Percentiles rank a stretch among this genome's conserved stretches.
Evolutionary conservation across 2,797 vertebrate genomes (phyloP).

Genomic region (Argya squamiceps): DNA sequence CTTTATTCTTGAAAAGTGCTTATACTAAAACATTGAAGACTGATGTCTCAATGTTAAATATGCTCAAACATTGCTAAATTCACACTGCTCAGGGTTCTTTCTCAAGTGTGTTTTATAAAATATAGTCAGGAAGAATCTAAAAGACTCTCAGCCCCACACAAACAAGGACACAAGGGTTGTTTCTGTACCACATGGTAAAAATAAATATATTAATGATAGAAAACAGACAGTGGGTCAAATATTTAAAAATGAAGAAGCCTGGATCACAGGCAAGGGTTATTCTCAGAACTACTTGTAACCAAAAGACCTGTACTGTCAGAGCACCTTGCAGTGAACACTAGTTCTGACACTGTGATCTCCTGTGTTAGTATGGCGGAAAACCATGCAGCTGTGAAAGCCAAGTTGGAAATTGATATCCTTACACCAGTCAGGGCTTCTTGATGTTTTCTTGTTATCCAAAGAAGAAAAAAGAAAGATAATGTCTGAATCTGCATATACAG

Average conservation of each 20-base stretch:
- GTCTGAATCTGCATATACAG: neutral
- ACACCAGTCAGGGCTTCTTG: neutral
- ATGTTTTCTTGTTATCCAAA: neutral
- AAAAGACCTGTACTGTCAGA: neutral
- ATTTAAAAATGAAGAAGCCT: neutral
- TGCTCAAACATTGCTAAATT: neutral
- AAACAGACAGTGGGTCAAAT: neutral
- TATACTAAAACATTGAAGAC: constrained; percentile 42
- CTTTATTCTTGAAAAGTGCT: constrained; percentile 56
- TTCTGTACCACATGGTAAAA: neutral
- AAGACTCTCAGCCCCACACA: neutral
- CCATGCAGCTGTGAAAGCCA: neutral
- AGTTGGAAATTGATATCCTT: neutral
- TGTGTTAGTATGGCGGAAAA: neutral
- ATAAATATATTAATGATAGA: neutral
- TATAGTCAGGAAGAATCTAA: neutral
- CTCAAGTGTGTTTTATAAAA: neutral
- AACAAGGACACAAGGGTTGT: neutral
- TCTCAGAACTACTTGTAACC: neutral
- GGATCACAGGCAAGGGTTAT: neutral
- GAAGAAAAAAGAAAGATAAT: neutral
- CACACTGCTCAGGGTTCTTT: neutral
- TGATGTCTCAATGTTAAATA: constrained; percentile 38
- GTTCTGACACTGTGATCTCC: neutral
- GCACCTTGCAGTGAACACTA: neutral